Evolutionary conservation across 2,888 invertebrate genomes (phyloP), one percentile per base, ranked within the genome.

Genomic region (Caenorhabditis panamensis): DNA sequence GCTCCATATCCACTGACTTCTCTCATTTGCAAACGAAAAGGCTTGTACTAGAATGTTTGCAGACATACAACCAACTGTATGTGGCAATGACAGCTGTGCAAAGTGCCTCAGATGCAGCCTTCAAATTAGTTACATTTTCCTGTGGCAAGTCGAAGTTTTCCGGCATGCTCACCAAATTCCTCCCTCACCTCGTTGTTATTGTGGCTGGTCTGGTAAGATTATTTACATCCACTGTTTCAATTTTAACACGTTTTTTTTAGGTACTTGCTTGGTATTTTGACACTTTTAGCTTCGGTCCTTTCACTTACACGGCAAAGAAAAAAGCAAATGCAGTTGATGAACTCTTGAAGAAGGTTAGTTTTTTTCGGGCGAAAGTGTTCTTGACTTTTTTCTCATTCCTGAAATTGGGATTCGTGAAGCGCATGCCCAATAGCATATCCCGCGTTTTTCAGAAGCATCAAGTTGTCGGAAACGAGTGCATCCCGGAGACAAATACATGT

Each of bases 381-480:
- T 41, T 13, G 13, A 4, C 31, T 6, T 31, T 31, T 31, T 31
- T 6, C 9, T 31, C 41, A 41, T 49, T 47, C 18, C 11, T n/a
- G 18, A 31, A 26, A n/a, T n/a, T n/a, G n/a, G n/a, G n/a, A n/a
- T n/a, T n/a, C n/a, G n/a, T n/a, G n/a, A n/a, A n/a, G n/a, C n/a
- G n/a, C n/a, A n/a, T n/a, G n/a, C n/a, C n/a, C n/a, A n/a, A n/a
- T n/a, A n/a, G n/a, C n/a, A n/a, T n/a, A n/a, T n/a, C n/a, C n/a
- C 26, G 16, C 8, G 5, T 11, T 18, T 68, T 71, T 0, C 64
- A 78, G 78, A 78, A 78, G 26, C 71, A 72, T 47, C 51, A 73
- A 28, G 66, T 83, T 2, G 31, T 80, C 6, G 80, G 69, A 8
- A 73, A 80, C 20, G 78, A 73, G 41, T 83, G 83, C 61, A 78